Evolutionary conservation across 92 coral and sea anemone species (phyloP).

Genomic region (Epizoanthus stellaris): DNA sequence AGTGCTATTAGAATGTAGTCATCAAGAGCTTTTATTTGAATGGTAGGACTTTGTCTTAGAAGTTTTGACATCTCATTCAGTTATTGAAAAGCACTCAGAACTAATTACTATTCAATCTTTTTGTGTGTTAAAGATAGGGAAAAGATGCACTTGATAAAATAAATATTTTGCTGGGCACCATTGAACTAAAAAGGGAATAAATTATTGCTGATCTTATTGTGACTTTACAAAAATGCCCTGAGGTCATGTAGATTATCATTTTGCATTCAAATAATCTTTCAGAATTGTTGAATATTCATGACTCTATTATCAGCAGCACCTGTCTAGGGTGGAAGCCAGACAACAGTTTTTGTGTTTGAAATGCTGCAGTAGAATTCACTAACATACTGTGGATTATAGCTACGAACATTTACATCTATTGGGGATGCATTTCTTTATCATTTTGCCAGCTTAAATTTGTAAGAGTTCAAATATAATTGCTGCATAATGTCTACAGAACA

Average conservation of each 20-base stretch:
- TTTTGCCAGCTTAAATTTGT: not conserved
- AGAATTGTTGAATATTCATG: constrained; percentile 23
- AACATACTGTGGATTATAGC: constrained; percentile 7
- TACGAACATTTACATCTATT: not conserved
- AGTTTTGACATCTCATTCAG: no score
- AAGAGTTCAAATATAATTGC: not conserved
- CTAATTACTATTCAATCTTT: no score
- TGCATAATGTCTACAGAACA: constrained; percentile 24
- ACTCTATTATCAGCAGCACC: constrained; percentile 22
- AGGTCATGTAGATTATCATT: constrained; percentile 11
- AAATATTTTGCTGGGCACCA: not conserved
- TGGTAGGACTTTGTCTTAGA: no score
- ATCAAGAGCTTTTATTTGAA: no score
- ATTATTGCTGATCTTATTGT: not conserved
- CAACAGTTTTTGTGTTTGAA: not conserved
- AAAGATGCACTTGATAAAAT: not conserved
- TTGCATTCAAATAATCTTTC: constrained; percentile 11
- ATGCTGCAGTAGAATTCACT: constrained; percentile 1
- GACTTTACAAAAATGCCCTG: constrained; percentile 7
- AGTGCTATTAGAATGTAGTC: no score
- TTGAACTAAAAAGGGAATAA: constrained; percentile 26
- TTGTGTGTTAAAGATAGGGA: not conserved
- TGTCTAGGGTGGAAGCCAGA: constrained; percentile 30
- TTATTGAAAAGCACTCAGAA: no score
- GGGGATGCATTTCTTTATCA: not conserved